A percentile compares a stretch with the other conserved stretches of the same genome.
Evolutionary conservation across 2,888 invertebrate species (phyloP).

Genomic region (Drosophila pseudotakahashii): DNA sequence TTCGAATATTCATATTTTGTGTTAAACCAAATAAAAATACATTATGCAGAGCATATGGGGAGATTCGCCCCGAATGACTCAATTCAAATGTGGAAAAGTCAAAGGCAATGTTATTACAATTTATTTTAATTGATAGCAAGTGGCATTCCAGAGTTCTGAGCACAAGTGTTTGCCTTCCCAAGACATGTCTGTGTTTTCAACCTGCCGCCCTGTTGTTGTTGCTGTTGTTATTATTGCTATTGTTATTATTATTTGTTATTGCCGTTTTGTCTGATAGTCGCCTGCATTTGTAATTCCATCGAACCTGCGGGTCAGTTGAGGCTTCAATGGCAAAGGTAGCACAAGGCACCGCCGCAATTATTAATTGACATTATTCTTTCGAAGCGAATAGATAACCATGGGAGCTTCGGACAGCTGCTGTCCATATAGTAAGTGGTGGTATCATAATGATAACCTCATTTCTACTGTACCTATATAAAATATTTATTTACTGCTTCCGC

Average conservation of each 20-base stretch:
- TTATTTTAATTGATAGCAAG: conserved; percentile 70
- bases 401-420: conserved; percentile 23
- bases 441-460: conserved; percentile 35
- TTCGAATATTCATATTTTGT: not conserved
- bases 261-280: conserved; percentile 34
- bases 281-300: conserved; percentile 46
- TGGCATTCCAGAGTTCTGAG: conserved; percentile 43
- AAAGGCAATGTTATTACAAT: conserved; percentile 56
- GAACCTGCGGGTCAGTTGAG: conserved; percentile 52
- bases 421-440: conserved; percentile 5
- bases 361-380: conserved; percentile 50
- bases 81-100: conserved; percentile 35
- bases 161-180: conserved; percentile 70
- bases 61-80: conserved; percentile 31
- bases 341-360: not conserved
- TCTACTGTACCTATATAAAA: conserved; percentile 16
- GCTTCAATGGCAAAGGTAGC: conserved; percentile 18
- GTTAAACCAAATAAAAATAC: not conserved
- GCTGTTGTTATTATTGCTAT: conserved; percentile 4
- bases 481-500: conserved; percentile 44
- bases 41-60: not conserved
- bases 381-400: conserved; percentile 41
- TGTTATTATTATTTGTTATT: conserved; percentile 35
- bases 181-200: conserved; percentile 34
- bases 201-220: not conserved